phyloP scores from a whole-genome alignment of 2,797 vertebrate species.

The Sardinella longiceps region DNA sequence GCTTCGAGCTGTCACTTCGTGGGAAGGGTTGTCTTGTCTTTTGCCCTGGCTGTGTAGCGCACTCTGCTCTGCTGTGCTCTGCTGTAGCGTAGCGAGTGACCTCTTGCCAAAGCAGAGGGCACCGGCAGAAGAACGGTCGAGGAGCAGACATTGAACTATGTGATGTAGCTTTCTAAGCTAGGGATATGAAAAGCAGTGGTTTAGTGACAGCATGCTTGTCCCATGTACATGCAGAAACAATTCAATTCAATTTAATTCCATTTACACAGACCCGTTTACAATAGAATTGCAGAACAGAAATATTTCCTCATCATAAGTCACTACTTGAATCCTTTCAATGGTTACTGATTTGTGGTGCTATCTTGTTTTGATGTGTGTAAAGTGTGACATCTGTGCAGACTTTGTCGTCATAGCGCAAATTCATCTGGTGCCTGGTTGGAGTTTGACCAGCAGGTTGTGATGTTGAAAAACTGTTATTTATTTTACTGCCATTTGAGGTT shows the following conservation, averaged over 20 bases:
- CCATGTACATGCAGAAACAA: neutral
- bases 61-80: neutral
- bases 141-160: neutral
- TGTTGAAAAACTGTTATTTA: slow-evolving; percentile 43
- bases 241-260: no score
- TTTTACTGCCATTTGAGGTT: slow-evolving; percentile 2
- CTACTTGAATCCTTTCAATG: neutral
- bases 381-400: neutral
- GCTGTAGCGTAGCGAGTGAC: neutral
- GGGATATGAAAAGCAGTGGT: neutral
- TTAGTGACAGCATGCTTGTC: neutral
- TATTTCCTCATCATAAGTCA: neutral
- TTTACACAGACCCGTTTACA: no score
- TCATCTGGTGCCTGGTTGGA: slow-evolving; percentile 59
- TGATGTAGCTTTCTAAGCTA: neutral
- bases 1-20: slow-evolving; percentile 25
- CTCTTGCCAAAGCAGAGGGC: slow-evolving; percentile 5
- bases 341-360: neutral
- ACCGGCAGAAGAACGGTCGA: neutral
- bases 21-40: neutral
- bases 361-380: neutral
- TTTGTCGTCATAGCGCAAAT: slow-evolving; percentile 35
- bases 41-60: neutral
- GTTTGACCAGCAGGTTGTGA: slow-evolving; percentile 72
- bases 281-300: slow-evolving; percentile 5